Evolutionary conservation across 2,113 vertebrate species (phyloP), one percentile per base, ranked within the genome.

Genomic region (Mionectes macconnelli): DNA sequence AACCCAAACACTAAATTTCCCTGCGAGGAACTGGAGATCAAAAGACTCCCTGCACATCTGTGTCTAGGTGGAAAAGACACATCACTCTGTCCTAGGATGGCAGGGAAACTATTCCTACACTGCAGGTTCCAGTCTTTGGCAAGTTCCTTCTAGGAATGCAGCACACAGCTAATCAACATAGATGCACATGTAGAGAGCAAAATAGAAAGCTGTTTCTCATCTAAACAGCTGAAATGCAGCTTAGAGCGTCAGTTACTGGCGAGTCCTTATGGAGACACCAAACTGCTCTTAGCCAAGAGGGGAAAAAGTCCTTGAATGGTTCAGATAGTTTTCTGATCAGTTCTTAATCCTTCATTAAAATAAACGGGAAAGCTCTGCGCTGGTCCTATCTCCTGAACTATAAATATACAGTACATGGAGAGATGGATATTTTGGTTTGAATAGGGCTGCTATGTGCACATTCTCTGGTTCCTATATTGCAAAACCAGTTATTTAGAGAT

Each of bases 331-430:
- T 84, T 94, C 94, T 95, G 89, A 96, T 95, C 96, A 85, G 95
- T 94, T 96, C 93, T 92, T 96, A 96, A 95, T 95, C 95, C 96
- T 94, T 91, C 88, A 89, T 97, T 92, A 91, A 97, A 96, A 96
- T 95, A 95, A 95, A 93, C 45, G 56, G 70, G 88, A 93, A 96
- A 95, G 90, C 57, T 89, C 84, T 76, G 75, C 20, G 40, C 47
- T 87, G 75, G 66, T 90, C 82, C 81, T 89, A 50, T 92, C 92
- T 80, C 93, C 92, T 5, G 27, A 59, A 92, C 97, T 95, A 94
- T 91, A 95, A 96, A 96, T 94, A 97, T 31, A 47, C 77, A 88
- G 73, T 75, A 81, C 91, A 63, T 8, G 74, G 87, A 95, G 85
- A 90, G 95, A 89, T 87, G 97, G 88, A 44, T 94, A 93, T 96